Base-by-base conservation (phyloP, 2,888 invertebrate species). In the Microctonus brassicae region DNA sequence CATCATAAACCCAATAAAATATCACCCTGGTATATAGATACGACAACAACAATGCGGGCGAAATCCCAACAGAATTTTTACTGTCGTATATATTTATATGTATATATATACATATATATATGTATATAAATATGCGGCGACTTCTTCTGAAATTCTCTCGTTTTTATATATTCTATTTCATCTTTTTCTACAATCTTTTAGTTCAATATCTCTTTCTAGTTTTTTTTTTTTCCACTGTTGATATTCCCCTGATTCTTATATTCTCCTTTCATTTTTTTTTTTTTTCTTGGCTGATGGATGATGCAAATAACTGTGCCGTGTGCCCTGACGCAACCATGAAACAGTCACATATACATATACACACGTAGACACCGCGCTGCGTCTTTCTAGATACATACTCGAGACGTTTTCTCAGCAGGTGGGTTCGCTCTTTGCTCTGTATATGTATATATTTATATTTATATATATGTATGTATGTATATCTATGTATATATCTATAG, bases 1-100 rank as follows among this genome's bases (percentile, higher is more conserved):
- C 85, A 83, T 84, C 87, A 86, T 87, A 87, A 87, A 87, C 82
- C 83, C 81, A 87, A 87, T 87, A 87, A 87, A 87, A 87, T 87
- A 87, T 87, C 84, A 83, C 85, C 47, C 47, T 7, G 9, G 47
- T 47, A 47, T 81, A 75, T 42, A 73, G 73, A 77, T 36, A 69
- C 73, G 72, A 73, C 71, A 72, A 72, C 79, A 85, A 86, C 86
- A 85, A 86, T 86, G 84, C 85, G 83, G 83, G 80, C 81, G 81
- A 83, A 82, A 77, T 80, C 80, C 70, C 29, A 57, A 24, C 71
- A 77, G 80, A 81, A 81, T 81, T 64, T 83, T 47, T 47, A 47
- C 47, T 47, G n/a, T n/a, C n/a, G n/a, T n/a, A n/a, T n/a, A n/a
- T n/a, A n/a, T n/a, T n/a, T n/a, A n/a, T n/a, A n/a, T n/a, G n/a